These are phyloP conservation scores for Caenorhabditis sp. DNA, from an alignment of 2,888 invertebrate species.

Conservation along the genomic window DNA sequence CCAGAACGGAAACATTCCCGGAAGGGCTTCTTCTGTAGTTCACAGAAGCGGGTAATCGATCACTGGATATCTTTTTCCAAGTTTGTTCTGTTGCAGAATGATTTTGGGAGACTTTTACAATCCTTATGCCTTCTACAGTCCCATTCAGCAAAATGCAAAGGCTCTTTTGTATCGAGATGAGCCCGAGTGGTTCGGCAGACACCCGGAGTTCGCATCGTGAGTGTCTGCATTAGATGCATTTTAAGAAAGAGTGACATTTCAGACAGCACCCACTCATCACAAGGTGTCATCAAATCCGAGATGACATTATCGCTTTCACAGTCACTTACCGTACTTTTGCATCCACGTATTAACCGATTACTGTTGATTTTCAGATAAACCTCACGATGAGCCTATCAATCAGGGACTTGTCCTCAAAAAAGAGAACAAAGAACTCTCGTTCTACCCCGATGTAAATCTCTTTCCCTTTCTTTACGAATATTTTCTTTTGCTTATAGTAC, in stretches of 20 bases:
- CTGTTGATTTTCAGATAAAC: not conserved
- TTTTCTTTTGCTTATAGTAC: no score
- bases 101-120: not conserved
- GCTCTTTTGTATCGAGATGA: conserved; percentile 7
- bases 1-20: no score
- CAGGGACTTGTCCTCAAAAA: no score
- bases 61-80: no score
- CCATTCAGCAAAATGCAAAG: conserved; percentile 11
- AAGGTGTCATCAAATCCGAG: conserved; percentile 3
- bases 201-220: no score
- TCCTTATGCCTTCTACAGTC: not conserved
- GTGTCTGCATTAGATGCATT: no score
- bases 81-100: conserved; percentile 7
- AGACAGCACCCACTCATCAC: not conserved
- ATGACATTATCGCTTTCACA: conserved; percentile 6
- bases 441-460: not conserved
- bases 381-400: not conserved
- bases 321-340: not conserved
- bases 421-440: no score
- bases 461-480: no score
- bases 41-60: no score
- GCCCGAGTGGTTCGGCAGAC: not conserved
- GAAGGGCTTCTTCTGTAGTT: no score
- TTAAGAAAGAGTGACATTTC: not conserved
- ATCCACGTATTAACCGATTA: no score